These are phyloP conservation scores for Artemia sinica DNA, from an alignment of 2,888 invertebrate species.

Conservation along the genomic window DNA sequence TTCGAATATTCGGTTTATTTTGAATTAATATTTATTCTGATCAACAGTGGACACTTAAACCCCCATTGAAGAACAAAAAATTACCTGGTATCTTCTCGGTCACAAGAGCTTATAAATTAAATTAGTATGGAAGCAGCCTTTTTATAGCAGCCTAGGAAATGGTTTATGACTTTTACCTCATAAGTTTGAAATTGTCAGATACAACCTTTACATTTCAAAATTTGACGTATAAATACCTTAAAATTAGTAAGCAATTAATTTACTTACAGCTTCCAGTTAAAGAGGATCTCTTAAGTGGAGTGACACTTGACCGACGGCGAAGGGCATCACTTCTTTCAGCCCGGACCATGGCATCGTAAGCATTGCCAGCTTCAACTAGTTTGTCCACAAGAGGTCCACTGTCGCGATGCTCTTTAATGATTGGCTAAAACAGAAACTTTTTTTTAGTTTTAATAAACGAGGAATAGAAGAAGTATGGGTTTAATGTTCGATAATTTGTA, in stretches of 20 bases:
- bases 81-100: too few relatives aligned
- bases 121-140: too few relatives aligned
- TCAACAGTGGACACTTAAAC: too few relatives aligned
- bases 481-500: not conserved
- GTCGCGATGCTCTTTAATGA: conserved; percentile 73
- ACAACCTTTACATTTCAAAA: not conserved
- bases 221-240: not conserved
- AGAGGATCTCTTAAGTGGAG: conserved; percentile 65
- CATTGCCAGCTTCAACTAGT: conserved; percentile 69
- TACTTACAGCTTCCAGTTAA: conserved; percentile 33
- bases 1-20: too few relatives aligned
- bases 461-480: not conserved
- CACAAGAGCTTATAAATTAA: too few relatives aligned
- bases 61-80: too few relatives aligned
- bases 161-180: too few relatives aligned
- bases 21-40: too few relatives aligned
- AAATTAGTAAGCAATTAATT: conserved; percentile 12
- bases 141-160: too few relatives aligned
- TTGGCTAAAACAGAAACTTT: conserved; percentile 38
- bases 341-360: conserved; percentile 61
- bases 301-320: conserved; percentile 45
- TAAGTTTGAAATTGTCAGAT: not conserved
- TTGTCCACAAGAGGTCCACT: conserved; percentile 69
- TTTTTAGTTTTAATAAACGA: not conserved
- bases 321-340: conserved; percentile 65